Evolutionary conservation across 1,140 invertebrate species (phyloP), one percentile per base, ranked within the genome.

Genomic region (Latrodectus geometricus): DNA sequence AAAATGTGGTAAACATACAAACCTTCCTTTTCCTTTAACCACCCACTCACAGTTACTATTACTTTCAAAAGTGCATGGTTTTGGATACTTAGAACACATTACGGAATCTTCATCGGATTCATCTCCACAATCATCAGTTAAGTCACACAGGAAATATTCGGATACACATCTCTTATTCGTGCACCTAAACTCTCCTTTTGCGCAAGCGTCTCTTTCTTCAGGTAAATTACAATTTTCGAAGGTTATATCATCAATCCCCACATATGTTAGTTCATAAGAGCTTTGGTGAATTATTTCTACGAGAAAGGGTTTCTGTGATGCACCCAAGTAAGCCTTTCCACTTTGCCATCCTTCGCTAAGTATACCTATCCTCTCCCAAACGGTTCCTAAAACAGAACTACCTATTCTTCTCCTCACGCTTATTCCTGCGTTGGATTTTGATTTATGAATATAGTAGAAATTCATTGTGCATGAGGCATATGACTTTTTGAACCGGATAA

Each of bases 121-220:
- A 90, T 99, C 97, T 49, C 95, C 96, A 91, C 97, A 99, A 90
- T 98, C 96, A 90, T 98, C 96, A 8, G 95, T 92, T 11, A 95
- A 94, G 91, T 97, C 95, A 91, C 96, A 97, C 11, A 86, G 12
- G 9, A 21, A 21, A 79, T 86, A 70, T 15, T 75, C 9, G 4
- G 49, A 72, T 11, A 88, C 12, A 88, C 74, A 84, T 84, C 85
- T n/a, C 79, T 21, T 14, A 87, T 89, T 50, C 78, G 48, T 20
- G 72, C 86, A 88, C 21, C 61, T 65, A 50, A 88, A 76, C 77
- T 80, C 56, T 21, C 54, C 50, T 84, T 88, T 88, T 12, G n/a
- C 69, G 74, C 88, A 56, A 9, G 77, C 23, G 23, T 86, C 80
- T 7, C 78, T 23, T 17, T 88, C 79, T 50, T 89, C 20, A 23